Conservation (phyloP, 2,888 invertebrate species). For the Loripinus fragilis region DNA sequence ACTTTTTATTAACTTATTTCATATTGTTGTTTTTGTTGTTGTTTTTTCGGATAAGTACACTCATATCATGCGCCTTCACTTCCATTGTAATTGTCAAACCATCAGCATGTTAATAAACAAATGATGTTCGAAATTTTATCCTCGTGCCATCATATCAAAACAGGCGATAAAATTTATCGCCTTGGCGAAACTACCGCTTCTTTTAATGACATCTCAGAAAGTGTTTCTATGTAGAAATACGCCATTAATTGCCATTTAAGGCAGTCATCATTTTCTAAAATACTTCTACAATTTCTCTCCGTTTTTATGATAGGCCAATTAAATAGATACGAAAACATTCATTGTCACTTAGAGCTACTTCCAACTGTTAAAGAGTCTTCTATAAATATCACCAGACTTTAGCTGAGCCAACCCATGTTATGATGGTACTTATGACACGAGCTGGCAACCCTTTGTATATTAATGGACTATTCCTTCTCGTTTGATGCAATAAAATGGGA, state of each 20-base stretch:
- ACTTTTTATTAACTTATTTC: too few relatives aligned
- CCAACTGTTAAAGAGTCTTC: too few relatives aligned
- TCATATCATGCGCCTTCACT: too few relatives aligned
- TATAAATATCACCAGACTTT: too few relatives aligned
- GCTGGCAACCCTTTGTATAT: too few relatives aligned
- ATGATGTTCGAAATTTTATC: slow-evolving; percentile 4
- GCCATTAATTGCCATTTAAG: slow-evolving; percentile 13
- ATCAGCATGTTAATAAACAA: neutral
- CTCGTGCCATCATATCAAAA: slow-evolving; percentile 9
- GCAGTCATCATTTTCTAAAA: slow-evolving; percentile 5
- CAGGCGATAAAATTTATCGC: slow-evolving; percentile 11
- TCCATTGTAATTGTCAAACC: neutral
- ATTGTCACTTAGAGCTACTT: slow-evolving; percentile 15
- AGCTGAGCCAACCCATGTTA: too few relatives aligned
- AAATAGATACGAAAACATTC: slow-evolving; percentile 18
- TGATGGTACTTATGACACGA: too few relatives aligned
- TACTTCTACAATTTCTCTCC: neutral
- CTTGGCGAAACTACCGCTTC: slow-evolving; percentile 5
- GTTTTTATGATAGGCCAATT: slow-evolving; percentile 12
- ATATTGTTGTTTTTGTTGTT: too few relatives aligned
- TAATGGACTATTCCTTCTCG: too few relatives aligned
- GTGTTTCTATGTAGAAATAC: slow-evolving; percentile 10
- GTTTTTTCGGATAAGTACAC: too few relatives aligned
- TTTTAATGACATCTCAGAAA: slow-evolving; percentile 12
- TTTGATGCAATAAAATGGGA: too few relatives aligned